Conservation (phyloP, 2,797 vertebrate species). For the Fringilla coelebs region DNA sequence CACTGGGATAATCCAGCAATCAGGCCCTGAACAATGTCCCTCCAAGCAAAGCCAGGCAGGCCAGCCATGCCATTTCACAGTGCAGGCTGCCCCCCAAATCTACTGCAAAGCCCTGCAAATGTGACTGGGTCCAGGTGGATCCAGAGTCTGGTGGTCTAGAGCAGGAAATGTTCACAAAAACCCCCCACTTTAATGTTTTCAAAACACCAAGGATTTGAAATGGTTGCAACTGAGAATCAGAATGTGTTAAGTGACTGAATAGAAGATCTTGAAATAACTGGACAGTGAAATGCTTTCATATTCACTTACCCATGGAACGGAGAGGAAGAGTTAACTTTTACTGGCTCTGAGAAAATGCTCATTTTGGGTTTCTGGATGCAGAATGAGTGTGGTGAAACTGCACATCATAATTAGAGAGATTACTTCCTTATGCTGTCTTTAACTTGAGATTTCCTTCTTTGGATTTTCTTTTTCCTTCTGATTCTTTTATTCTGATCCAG, state of each 20-base stretch:
- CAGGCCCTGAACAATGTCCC: background rate
- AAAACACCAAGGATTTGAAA: background rate
- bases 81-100: background rate
- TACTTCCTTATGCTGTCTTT: background rate
- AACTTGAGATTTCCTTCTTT: background rate
- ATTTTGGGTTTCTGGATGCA: background rate
- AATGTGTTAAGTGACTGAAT: background rate
- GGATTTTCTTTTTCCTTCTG: background rate
- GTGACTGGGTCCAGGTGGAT: background rate
- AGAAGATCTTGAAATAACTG: background rate
- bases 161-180: background rate
- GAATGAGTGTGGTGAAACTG: background rate
- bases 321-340: background rate
- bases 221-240: background rate
- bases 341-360: background rate
- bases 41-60: background rate
- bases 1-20: background rate
- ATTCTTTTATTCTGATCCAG: background rate
- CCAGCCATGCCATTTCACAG: background rate
- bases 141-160: background rate
- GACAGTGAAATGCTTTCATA: background rate
- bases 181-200: fast-evolving
- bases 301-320: background rate
- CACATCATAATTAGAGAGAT: background rate
- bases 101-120: background rate